phyloP scores from a whole-genome alignment of 2,113 vertebrate genomes.

The Istiophorus platypterus region DNA sequence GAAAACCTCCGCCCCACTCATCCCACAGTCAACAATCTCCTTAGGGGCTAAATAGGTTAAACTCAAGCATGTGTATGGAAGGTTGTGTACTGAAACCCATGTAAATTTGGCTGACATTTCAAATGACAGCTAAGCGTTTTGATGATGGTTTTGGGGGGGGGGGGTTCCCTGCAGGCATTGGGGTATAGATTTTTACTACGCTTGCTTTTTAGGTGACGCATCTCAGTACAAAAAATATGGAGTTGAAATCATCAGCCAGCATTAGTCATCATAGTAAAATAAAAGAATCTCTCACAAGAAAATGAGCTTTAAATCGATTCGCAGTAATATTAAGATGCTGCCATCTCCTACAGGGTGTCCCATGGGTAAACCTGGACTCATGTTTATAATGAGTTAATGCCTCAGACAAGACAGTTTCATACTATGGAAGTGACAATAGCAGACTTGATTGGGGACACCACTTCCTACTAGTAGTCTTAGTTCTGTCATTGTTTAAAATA shows the following conservation, averaged over 20 bases:
- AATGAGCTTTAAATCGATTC: too few species aligned
- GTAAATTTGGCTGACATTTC: conserved; percentile 37
- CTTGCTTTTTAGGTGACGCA: conserved; percentile 19
- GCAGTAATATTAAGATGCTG: background rate
- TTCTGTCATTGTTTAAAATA: background rate
- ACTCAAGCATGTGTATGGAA: conserved; percentile 14
- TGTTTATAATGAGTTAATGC: background rate
- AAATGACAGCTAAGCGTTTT: background rate
- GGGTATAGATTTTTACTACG: conserved; percentile 39
- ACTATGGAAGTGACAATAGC: background rate
- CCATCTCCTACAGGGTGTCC: background rate
- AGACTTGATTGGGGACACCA: background rate
- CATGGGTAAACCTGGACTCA: too few species aligned
- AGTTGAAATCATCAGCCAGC: conserved; percentile 25
- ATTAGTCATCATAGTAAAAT: background rate
- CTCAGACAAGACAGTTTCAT: background rate
- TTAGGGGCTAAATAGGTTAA: conserved; percentile 15
- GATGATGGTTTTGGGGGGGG: background rate
- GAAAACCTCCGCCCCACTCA: conserved; percentile 34
- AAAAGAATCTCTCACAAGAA: too few species aligned
- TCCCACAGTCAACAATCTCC: conserved; percentile 40
- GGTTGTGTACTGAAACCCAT: conserved; percentile 36
- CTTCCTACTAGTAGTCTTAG: background rate
- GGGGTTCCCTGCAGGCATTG: conserved; percentile 30
- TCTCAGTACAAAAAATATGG: background rate